Evolutionary conservation across 2,888 invertebrate genomes (phyloP), one percentile per base, ranked within the genome.

Genomic region (Volucella inanis): DNA sequence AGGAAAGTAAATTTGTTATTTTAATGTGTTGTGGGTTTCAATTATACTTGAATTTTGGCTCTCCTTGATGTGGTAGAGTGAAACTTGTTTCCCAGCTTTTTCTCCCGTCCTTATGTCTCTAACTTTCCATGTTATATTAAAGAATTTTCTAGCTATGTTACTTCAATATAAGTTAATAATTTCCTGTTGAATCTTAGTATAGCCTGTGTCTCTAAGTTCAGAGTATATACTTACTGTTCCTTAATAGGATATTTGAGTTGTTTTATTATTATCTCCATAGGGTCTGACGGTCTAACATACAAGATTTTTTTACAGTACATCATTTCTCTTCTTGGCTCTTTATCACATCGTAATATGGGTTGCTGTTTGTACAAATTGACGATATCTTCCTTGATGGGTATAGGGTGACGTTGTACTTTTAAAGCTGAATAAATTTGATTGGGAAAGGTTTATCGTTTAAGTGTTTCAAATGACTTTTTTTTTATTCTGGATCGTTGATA

Each of bases 221-320:
- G 57, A n/a, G 38, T 57, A 57, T 10, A 57, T 2, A 2, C 2
- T 31, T 57, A 41, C 2, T 3, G 1, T 41, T 57, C 2, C 2
- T 1, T 10, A n/a, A n/a, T 31, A 12, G 39, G n/a, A 15, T 57
- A 3, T 57, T 57, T 57, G 57, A 57, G 57, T 6, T 57, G 57
- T 18, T 31, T 3, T 18, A 10, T 31, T 57, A 57, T 57, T 57
- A 31, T 57, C 18, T 31, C 57, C n/a, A 57, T 57, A 57, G 57
- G 57, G 18, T 57, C 31, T n/a, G 52, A n/a, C 14, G 14, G 11
- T 52, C 52, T 18, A 18, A 18, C 18, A 18, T 18, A 18, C 18
- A 18, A 18, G 18, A 18, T 18, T 18, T 18, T 18, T 18, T 18
- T 18, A 18, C 18, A 1, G 18, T 18, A 18, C 18, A 18, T 1